Evolutionary conservation across 2,888 invertebrate genomes (phyloP).

Genomic region (Drepana falcataria): DNA sequence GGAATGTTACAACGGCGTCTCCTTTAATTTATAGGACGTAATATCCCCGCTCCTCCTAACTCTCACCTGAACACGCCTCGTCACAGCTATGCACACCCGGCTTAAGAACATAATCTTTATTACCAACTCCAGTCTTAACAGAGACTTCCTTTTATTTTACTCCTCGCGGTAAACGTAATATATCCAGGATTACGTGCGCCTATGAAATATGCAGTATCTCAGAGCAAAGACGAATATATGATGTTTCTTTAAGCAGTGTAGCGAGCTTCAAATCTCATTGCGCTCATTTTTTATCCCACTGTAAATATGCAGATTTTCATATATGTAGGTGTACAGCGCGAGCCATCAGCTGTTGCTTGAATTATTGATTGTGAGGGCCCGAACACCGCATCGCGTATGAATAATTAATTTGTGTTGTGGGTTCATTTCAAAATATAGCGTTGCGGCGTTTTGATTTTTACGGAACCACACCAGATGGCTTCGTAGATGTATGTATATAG

Average conservation of each 20-base stretch:
- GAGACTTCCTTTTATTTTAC: slow-evolving; percentile 52
- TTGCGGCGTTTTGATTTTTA: slow-evolving; percentile 21
- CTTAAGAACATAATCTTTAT: slow-evolving; percentile 65
- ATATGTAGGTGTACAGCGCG: slow-evolving; percentile 6
- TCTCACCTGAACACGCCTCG: slow-evolving; percentile 31
- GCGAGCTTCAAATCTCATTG: slow-evolving; percentile 25
- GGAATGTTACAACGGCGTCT: slow-evolving; percentile 46
- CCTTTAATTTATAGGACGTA: slow-evolving; percentile 64
- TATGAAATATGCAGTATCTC: slow-evolving; percentile 44
- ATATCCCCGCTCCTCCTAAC: slow-evolving; percentile 47
- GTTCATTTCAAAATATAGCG: slow-evolving; percentile 23
- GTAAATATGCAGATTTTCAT: slow-evolving; percentile 24
- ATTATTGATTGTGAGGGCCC: slow-evolving; percentile 34
- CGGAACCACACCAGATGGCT: slow-evolving; percentile 8
- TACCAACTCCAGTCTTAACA: slow-evolving; percentile 41
- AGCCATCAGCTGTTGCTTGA: slow-evolving; percentile 28
- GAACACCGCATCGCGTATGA: slow-evolving; percentile 26
- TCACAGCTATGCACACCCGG: slow-evolving; percentile 26
- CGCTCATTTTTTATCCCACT: slow-evolving; percentile 18
- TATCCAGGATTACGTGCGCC: slow-evolving; percentile 38
- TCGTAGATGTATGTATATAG: slow-evolving; percentile 4
- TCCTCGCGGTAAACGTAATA: slow-evolving; percentile 34
- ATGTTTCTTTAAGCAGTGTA: slow-evolving; percentile 28
- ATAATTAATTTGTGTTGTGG: slow-evolving; percentile 32
- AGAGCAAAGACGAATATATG: slow-evolving; percentile 32